Evolutionary conservation across 2,888 invertebrate species (phyloP).

Genomic region (Caprella mutica): DNA sequence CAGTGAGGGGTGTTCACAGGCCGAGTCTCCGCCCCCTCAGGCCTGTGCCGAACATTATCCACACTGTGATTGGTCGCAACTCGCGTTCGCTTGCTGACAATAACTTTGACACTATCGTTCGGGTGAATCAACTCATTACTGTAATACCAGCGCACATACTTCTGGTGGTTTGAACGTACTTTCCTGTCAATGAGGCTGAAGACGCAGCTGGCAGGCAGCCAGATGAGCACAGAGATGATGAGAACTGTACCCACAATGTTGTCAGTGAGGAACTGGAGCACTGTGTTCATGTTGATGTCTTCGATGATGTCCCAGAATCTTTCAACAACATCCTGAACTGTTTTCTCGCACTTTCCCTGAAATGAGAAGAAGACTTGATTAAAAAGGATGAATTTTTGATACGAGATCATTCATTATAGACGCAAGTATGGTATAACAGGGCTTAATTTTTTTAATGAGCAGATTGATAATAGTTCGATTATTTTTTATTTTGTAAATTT

Average conservation of each 20-base stretch:
- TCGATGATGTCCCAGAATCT: slow-evolving; percentile 96
- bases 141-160: slow-evolving; percentile 34
- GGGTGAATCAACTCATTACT: slow-evolving; percentile 33
- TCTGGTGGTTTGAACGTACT: slow-evolving; percentile 29
- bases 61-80: slow-evolving; percentile 17
- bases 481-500: too few relatives aligned
- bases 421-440: too few relatives aligned
- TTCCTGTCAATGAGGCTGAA: slow-evolving; percentile 59
- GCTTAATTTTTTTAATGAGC: too few relatives aligned
- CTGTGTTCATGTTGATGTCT: slow-evolving; percentile 87
- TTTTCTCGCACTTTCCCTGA: slow-evolving; percentile 86
- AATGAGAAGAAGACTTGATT: slow-evolving; percentile 37
- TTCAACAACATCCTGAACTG: slow-evolving; percentile 87
- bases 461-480: too few relatives aligned
- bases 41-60: slow-evolving; percentile 25
- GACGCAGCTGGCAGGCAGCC: slow-evolving; percentile 88
- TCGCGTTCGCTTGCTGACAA: slow-evolving; percentile 31
- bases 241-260: slow-evolving; percentile 90
- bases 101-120: slow-evolving; percentile 29
- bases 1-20: slow-evolving; percentile 28
- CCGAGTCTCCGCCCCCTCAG: slow-evolving; percentile 32
- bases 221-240: slow-evolving; percentile 75
- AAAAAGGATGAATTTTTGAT: too few relatives aligned
- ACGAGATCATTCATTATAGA: too few relatives aligned
- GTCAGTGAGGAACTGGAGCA: slow-evolving; percentile 74